Conservation (phyloP, 2,797 vertebrate species). For the Macropus fuliginosus region DNA sequence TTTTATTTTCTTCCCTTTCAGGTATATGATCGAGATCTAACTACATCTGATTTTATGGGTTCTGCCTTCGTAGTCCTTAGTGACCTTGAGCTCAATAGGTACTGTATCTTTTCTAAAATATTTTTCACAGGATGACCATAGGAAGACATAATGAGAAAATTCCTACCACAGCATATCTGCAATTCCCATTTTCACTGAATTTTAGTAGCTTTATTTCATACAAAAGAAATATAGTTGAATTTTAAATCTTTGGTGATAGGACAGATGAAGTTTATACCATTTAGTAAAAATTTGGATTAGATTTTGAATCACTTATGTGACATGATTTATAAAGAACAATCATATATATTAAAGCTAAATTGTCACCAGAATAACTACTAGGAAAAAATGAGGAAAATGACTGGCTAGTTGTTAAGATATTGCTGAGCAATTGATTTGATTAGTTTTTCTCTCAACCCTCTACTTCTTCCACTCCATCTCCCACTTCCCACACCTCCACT, state of each 20-base stretch:
- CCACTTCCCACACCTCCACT: not conserved
- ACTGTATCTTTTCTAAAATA: conserved; percentile 36
- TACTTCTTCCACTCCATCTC: not conserved
- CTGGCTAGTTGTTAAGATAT: not conserved
- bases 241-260: not conserved
- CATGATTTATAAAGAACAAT: not conserved
- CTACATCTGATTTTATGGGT: conserved; percentile 96
- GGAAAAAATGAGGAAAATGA: not conserved
- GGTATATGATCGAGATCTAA: conserved; percentile 96
- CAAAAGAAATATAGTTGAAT: not conserved
- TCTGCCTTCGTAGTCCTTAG: conserved; percentile 86
- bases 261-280: not conserved
- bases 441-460: not conserved
- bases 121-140: not conserved
- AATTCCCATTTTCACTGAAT: not conserved
- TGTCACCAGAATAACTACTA: not conserved
- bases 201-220: not conserved
- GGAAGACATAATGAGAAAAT: not conserved
- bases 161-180: not conserved
- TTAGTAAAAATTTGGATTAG: not conserved
- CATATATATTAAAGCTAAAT: not conserved
- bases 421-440: not conserved
- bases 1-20: conserved; percentile 70
- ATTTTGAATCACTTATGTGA: not conserved
- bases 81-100: conserved; percentile 94